These are phyloP conservation scores for Drosophila rufa DNA, from an alignment of 1,140 invertebrate species.

Conservation along the genomic window DNA sequence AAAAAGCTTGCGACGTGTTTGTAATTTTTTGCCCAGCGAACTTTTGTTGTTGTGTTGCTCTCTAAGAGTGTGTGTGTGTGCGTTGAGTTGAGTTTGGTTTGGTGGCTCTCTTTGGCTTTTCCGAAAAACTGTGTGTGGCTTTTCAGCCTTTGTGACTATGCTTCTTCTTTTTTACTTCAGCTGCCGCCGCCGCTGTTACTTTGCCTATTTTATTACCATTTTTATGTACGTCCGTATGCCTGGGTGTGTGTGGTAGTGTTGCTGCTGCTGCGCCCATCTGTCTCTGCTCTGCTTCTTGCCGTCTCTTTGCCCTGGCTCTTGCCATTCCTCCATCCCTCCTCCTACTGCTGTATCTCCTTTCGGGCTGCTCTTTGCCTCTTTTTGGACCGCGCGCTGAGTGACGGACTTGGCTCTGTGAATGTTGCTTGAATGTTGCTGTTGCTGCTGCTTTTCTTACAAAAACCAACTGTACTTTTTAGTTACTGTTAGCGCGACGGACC, in stretches of 20 bases:
- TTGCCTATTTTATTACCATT: constrained; percentile 68
- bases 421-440: constrained; percentile 39
- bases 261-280: constrained; percentile 53
- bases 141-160: constrained; percentile 20
- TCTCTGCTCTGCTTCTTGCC: constrained; percentile 49
- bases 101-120: constrained; percentile 50
- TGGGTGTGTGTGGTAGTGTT: constrained; percentile 23
- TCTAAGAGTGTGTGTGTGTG: constrained; percentile 28
- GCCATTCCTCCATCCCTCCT: constrained; percentile 1
- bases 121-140: constrained; percentile 54
- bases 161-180: constrained; percentile 35
- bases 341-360: constrained; percentile 35
- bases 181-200: constrained; percentile 51
- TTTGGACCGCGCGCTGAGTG: constrained; percentile 43
- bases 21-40: constrained; percentile 61
- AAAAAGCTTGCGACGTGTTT: constrained; percentile 65
- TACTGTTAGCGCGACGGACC: constrained; percentile 61
- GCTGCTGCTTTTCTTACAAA: constrained; percentile 73
- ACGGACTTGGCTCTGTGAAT: constrained; percentile 48
- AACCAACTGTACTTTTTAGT: constrained; percentile 82
- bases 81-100: constrained; percentile 19
- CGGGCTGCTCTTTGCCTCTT: constrained; percentile 48
- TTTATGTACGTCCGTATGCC: constrained; percentile 39
- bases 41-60: constrained; percentile 48
- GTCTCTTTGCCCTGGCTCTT: constrained; percentile 1